Evolutionary conservation across 2,797 vertebrate species (phyloP).

Genomic region (Emydoidea blandingii): DNA sequence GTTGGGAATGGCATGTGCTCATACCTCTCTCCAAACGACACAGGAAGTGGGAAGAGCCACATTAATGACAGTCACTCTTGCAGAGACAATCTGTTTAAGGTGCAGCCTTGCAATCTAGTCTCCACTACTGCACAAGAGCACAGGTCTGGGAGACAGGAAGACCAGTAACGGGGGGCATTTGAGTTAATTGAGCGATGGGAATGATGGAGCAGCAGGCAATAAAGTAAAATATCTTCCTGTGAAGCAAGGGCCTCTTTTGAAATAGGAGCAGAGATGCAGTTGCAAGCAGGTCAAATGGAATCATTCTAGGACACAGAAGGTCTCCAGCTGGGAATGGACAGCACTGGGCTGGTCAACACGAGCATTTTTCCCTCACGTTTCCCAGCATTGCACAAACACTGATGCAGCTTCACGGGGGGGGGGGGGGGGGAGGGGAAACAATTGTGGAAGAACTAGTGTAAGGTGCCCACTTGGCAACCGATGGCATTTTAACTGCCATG

Average conservation of each 20-base stretch:
- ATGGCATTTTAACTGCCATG: background rate
- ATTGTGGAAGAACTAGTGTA: background rate
- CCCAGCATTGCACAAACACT: background rate
- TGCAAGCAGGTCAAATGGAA: background rate
- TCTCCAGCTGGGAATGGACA: background rate
- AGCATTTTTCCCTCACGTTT: background rate
- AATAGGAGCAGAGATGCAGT: too few species aligned
- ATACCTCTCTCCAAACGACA: background rate
- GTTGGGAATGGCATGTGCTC: fast-evolving
- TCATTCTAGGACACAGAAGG: background rate
- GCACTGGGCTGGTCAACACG: background rate
- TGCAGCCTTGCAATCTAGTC: background rate
- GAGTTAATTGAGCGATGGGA: background rate
- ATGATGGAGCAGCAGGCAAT: background rate
- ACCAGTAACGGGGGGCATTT: too few species aligned
- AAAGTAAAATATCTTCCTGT: background rate
- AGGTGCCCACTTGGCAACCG: background rate
- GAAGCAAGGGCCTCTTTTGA: background rate
- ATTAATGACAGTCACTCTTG: background rate
- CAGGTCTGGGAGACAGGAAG: background rate
- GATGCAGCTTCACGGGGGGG: background rate
- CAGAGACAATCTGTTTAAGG: background rate
- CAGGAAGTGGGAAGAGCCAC: fast-evolving
- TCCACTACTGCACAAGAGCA: background rate
- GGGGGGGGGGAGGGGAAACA: background rate